Evolutionary conservation across 1,140 invertebrate species (phyloP).

Genomic region (Laupala kohalensis): DNA sequence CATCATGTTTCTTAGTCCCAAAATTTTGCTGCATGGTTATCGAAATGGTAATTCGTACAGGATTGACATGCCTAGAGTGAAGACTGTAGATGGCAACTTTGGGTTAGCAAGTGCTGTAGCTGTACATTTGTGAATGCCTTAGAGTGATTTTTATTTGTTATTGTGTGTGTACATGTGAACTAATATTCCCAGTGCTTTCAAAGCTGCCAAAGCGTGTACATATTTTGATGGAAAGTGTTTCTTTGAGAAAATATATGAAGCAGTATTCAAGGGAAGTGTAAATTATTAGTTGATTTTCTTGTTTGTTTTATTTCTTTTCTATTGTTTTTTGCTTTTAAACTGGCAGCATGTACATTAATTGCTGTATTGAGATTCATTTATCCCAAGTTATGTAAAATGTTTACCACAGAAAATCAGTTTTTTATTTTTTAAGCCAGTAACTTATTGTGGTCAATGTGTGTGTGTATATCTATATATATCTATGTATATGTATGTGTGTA

Average conservation of each 20-base stretch:
- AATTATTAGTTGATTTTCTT: neutral
- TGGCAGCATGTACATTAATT: neutral
- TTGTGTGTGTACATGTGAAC: neutral
- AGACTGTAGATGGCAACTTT: neutral
- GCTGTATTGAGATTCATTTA: neutral
- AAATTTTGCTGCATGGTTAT: neutral
- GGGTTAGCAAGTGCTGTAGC: neutral
- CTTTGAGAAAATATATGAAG: neutral
- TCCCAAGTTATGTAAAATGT: neutral
- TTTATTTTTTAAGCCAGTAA: neutral
- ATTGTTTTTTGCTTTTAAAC: neutral
- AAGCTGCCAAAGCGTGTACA: neutral
- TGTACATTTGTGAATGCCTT: neutral
- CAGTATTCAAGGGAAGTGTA: neutral
- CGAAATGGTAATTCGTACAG: neutral
- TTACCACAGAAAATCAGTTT: neutral
- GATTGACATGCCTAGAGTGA: neutral
- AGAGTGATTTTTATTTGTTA: neutral
- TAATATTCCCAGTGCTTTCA: neutral
- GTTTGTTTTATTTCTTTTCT: no score
- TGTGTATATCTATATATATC: no score
- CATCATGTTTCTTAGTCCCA: neutral
- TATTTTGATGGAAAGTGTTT: neutral
- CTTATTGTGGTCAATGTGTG: neutral
- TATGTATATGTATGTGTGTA: no score